phyloP scores from a whole-genome alignment of 2,797 vertebrate species.

The Cossypha dichroa region DNA sequence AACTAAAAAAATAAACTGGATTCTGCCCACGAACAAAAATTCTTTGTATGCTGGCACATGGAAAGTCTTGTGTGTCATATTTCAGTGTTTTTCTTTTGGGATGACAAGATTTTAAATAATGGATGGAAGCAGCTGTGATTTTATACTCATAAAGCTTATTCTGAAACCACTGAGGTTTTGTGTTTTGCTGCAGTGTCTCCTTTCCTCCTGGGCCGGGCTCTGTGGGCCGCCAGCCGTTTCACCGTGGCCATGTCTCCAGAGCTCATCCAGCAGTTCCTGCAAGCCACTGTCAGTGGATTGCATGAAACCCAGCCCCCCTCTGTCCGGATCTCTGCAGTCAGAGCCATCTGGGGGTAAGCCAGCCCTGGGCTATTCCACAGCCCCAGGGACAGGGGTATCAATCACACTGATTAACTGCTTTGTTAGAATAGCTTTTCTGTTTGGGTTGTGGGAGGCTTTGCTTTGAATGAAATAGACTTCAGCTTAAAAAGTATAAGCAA shows the following conservation, averaged over 20 bases:
- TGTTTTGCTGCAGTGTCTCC: slow-evolving; percentile 82
- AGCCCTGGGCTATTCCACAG: not conserved
- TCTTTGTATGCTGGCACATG: not conserved
- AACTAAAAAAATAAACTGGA: not conserved
- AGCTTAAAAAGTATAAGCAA: not conserved
- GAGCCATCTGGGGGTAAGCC: slow-evolving; percentile 97
- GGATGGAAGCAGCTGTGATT: not conserved
- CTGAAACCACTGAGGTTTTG: not conserved
- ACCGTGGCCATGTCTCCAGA: slow-evolving; percentile 97
- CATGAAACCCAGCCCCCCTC: slow-evolving; percentile 95
- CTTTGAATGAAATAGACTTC: not conserved
- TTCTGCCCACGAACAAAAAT: not conserved
- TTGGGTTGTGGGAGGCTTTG: not conserved
- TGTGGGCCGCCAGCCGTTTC: slow-evolving; percentile 98
- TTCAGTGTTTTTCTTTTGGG: not conserved
- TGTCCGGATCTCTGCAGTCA: slow-evolving; percentile 93
- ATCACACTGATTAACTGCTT: no score
- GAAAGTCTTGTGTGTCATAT: not conserved
- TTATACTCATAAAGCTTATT: not conserved
- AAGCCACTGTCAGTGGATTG: slow-evolving; percentile 95
- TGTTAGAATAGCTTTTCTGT: not conserved
- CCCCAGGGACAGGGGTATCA: fast-evolving
- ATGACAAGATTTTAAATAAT: not conserved
- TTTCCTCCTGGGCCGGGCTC: slow-evolving; percentile 93
- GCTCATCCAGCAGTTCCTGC: slow-evolving; percentile 97